phyloP scores from a whole-genome alignment of 2,113 vertebrate genomes.

The Suricata suricatta region DNA sequence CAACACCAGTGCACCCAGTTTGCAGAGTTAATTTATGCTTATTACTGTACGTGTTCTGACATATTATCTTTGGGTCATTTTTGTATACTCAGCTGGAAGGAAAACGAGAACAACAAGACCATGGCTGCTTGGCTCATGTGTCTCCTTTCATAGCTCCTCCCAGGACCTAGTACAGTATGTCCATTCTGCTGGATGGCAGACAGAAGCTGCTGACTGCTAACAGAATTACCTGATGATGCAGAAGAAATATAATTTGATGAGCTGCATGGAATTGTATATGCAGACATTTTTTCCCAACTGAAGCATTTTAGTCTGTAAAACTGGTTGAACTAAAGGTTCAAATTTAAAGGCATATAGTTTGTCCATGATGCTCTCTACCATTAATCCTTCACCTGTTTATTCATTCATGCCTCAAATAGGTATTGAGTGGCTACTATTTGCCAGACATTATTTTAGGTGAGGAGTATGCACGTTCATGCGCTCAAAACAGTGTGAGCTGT shows the following conservation, averaged over 20 bases:
- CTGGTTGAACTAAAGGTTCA: not conserved
- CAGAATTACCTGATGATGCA: not conserved
- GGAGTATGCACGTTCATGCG: not conserved
- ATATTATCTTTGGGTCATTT: constrained; percentile 43
- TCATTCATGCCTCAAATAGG: not conserved
- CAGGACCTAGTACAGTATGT: not conserved
- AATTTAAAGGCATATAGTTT: not conserved
- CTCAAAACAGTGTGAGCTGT: not conserved
- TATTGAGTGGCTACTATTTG: not conserved
- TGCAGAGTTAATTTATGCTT: not conserved
- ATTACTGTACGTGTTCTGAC: not conserved
- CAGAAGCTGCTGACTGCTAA: not conserved
- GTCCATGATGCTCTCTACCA: not conserved
- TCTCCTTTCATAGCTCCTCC: not conserved
- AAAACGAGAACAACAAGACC: not conserved
- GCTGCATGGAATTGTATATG: not conserved
- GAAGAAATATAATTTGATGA: not conserved
- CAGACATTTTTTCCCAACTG: not conserved
- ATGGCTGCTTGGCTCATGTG: not conserved
- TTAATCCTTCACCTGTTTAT: not conserved
- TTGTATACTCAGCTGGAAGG: constrained; percentile 29
- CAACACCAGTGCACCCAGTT: not conserved
- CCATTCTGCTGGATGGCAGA: not conserved
- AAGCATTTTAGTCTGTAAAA: not conserved
- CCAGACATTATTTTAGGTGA: not conserved